Evolutionary conservation across 2,888 invertebrate genomes (phyloP).

Genomic region (Vandiemenella viatica): DNA sequence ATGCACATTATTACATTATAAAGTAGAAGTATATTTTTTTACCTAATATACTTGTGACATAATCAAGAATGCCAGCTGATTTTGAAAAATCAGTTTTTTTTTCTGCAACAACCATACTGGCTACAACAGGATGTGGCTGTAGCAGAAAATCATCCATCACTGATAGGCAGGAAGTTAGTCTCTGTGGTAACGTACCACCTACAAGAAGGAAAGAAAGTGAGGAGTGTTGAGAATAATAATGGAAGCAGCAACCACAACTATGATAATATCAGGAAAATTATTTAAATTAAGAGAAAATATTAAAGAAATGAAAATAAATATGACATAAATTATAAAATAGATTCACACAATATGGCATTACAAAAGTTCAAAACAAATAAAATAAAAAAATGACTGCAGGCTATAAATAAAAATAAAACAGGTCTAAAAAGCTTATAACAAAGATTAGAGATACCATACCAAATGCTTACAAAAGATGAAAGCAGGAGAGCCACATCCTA

Average conservation of each 20-base stretch:
- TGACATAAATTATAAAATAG: background rate
- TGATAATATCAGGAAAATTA: background rate
- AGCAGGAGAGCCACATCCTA: too few species aligned
- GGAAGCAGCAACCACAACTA: background rate
- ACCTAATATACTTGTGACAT: slow-evolving; percentile 45
- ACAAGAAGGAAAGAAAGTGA: background rate
- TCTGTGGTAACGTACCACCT: slow-evolving; percentile 71
- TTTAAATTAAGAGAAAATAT: background rate
- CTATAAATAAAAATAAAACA: too few species aligned
- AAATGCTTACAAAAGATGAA: too few species aligned
- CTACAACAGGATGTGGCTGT: slow-evolving; percentile 47
- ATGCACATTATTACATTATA: too few species aligned
- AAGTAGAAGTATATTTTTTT: too few species aligned
- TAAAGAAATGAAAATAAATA: background rate
- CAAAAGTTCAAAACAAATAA: too few species aligned
- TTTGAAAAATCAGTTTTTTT: too few species aligned
- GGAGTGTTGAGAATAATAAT: background rate
- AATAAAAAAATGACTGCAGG: too few species aligned
- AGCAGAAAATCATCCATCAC: slow-evolving; percentile 52
- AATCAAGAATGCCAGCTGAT: slow-evolving; percentile 54
- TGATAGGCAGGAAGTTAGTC: slow-evolving; percentile 65
- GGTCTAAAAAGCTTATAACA: too few species aligned
- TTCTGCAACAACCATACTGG: slow-evolving; percentile 78
- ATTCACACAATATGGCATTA: too few species aligned
- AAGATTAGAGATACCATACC: too few species aligned